Evolutionary conservation across 2,888 invertebrate species (phyloP), one percentile per base, ranked within the genome.

Genomic region (Parasteatoda lunata): DNA sequence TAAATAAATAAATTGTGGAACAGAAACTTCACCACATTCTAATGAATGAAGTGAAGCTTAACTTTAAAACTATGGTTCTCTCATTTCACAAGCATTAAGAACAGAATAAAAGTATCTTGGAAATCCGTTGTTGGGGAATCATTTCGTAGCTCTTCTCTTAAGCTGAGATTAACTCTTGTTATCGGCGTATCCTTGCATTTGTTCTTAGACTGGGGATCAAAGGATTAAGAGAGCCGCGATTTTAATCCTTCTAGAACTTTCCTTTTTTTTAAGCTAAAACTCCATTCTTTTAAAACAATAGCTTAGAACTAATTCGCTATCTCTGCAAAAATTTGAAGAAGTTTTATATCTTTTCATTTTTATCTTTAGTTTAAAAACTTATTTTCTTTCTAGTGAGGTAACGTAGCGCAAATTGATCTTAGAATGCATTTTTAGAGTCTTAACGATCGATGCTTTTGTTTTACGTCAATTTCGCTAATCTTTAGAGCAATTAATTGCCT

Each of bases 1-100:
- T 30, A 30, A 30, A 30, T 30, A 30, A 30, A 30, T 30, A 30
- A 30, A 30, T 30, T 30, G 30, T 30, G 30, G 30, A 30, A 30
- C 30, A 30, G 30, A 30, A 30, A 30, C 30, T 30, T 30, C 30
- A 30, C 30, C 30, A 30, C 30, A 30, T 13, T n/a, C 4, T 59
- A 59, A 59, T n/a, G n/a, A 59, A 59, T 59, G 59, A 59, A 59
- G 59, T 59, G 8, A 59, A 59, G 59, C 59, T 59, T 59, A 59
- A n/a, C 59, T n/a, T 59, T 59, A 59, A 59, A n/a, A 59, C 59
- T n/a, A 4, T 9, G 59, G 59, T 7, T 13, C n/a, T 59, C 59
- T 59, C n/a, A n/a, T 59, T 59, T 7, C 59, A 9, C 9, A 59
- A 59, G 59, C 59, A 59, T 59, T 59, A 59, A 59, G n/a, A 5